Base-by-base conservation (phyloP, 2,888 invertebrate genomes). In the Allacma fusca region DNA sequence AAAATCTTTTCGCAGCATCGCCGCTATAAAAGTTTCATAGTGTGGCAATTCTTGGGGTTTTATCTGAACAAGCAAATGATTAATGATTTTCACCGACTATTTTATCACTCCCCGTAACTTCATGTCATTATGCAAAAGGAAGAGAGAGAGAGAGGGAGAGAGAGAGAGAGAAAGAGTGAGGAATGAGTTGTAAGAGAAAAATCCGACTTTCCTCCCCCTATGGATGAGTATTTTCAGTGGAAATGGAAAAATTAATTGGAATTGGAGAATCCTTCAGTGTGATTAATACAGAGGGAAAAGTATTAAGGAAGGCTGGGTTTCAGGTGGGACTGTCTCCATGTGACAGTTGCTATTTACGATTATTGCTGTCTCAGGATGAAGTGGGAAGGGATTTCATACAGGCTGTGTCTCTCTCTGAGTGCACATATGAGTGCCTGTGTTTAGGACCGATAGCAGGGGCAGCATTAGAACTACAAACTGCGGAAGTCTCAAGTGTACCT, bases 11-110 rank as follows among this genome's bases (percentile, higher is more conserved):
- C 59, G 44, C 28, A 50, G 50, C 9, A 50, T 50, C 50, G 50
- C 19, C 16, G 23, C 23, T 21, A 69, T 69, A 69, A 69, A 70
- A 44, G 44, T 70, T 70, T 70, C 70, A 70, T 50, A 26, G 23
- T 24, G 26, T 21, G 44, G 43, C 44, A 26, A 43, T 69, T 69
- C 23, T 69, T 24, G 40, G n/a, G 43, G n/a, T 50, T 70, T 70
- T 70, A 70, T 50, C 70, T 26, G 29, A 44, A 50, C 44, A 23
- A 70, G n/a, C 19, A 72, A 72, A 72, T 72, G 72, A 72, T 72
- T 72, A 72, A 72, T 72, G 72, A 59, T 72, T 34, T 12, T 40
- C 7, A 40, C 34, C 43, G 34, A 12, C 12, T 68, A 68, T 68
- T 65, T 43, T 68, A 68, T 68, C 28, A n/a, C 28, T 29, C n/a